A percentile compares a stretch with the other conserved stretches of the same genome.
Conservation (phyloP, 2,888 invertebrate species). For the Phrixothrix hirtus region DNA sequence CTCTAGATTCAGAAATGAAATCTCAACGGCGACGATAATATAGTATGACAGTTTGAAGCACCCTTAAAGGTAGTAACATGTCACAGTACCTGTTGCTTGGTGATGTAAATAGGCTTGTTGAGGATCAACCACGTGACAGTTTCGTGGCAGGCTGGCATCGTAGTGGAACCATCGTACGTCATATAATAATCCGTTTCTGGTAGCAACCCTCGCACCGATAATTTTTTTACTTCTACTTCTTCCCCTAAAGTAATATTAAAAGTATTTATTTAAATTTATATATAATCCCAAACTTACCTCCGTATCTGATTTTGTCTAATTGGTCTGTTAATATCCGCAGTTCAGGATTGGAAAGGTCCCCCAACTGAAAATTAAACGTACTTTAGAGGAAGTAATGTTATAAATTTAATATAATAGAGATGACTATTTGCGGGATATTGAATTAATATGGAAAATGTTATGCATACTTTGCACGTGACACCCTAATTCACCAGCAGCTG, state of each 20-base stretch:
- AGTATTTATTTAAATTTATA: neutral
- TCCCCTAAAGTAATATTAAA: slow-evolving; percentile 63
- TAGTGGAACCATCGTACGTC: slow-evolving; percentile 97
- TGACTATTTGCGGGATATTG: slow-evolving; percentile 20
- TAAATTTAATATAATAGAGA: too few species aligned
- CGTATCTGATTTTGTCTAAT: slow-evolving; percentile 87
- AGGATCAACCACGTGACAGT: slow-evolving; percentile 98
- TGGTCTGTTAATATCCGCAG: slow-evolving; percentile 89
- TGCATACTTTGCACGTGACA: slow-evolving; percentile 28
- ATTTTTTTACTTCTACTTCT: slow-evolving; percentile 79
- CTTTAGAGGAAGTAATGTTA: too few species aligned
- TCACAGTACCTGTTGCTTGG: slow-evolving; percentile 84
- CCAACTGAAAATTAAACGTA: slow-evolving; percentile 72
- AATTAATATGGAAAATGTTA: slow-evolving; percentile 26
- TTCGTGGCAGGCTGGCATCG: slow-evolving; percentile 96
- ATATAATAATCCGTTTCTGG: slow-evolving; percentile 96
- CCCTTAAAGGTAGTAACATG: slow-evolving; percentile 31
- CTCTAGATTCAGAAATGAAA: slow-evolving; percentile 13
- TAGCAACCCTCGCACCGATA: slow-evolving; percentile 85
- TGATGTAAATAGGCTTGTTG: slow-evolving; percentile 98
- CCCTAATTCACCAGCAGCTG: slow-evolving; percentile 26
- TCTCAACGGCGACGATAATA: slow-evolving; percentile 28
- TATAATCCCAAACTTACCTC: slow-evolving; percentile 79
- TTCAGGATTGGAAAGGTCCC: slow-evolving; percentile 89
- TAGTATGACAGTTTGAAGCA: slow-evolving; percentile 33